A percentile compares a stretch with the other conserved stretches of the same genome.
phyloP scores from a whole-genome alignment of 2,113 vertebrate genomes.

The Ameiurus melas region DNA sequence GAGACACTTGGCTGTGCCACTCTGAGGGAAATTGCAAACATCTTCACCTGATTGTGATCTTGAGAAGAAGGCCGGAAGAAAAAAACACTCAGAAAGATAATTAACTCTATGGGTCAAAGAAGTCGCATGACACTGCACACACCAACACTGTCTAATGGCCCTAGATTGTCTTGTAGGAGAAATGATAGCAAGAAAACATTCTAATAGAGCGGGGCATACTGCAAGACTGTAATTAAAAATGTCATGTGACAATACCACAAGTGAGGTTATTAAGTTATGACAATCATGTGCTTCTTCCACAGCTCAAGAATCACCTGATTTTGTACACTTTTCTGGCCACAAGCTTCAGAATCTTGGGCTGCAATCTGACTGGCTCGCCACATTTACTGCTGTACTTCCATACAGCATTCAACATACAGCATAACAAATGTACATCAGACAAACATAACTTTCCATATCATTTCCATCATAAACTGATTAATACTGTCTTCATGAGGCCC shows the following conservation, averaged over 20 bases:
- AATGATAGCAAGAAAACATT: neutral
- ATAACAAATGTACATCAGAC: neutral
- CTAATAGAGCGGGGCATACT: neutral
- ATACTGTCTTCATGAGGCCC: neutral
- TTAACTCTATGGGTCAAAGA: conserved; percentile 1
- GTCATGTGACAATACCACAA: neutral
- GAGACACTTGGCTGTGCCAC: conserved; percentile 8
- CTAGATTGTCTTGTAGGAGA: neutral
- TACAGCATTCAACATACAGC: neutral
- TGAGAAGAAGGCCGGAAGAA: neutral
- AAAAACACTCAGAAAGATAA: conserved; percentile 1
- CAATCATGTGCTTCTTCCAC: neutral
- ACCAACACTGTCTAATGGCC: neutral
- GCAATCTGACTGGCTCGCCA: neutral
- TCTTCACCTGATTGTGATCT: neutral
- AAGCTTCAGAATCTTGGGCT: conserved; percentile 4
- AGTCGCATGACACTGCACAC: conserved; percentile 9
- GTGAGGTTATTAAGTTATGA: neutral
- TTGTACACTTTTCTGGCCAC: neutral
- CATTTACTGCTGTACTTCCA: neutral
- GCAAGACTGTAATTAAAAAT: neutral
- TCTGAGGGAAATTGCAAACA: conserved; percentile 1
- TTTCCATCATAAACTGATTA: neutral
- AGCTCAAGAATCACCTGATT: neutral
- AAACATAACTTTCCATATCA: neutral